A percentile compares a stretch with the other conserved stretches of the same genome.
Evolutionary conservation across 2,888 invertebrate species (phyloP).

Genomic region (Caenorhabditis panamensis): DNA sequence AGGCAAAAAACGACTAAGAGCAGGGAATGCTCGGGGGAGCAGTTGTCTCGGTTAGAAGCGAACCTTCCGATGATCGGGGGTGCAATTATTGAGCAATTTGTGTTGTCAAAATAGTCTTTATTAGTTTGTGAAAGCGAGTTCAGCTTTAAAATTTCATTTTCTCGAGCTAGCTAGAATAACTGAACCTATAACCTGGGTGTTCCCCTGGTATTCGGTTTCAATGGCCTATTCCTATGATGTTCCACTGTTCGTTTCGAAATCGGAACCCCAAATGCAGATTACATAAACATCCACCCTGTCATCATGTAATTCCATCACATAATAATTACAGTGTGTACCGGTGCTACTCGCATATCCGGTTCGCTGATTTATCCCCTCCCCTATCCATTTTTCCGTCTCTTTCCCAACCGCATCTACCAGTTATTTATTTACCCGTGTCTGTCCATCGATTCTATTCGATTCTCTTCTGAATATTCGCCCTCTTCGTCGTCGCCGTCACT

Average conservation of each 20-base stretch:
- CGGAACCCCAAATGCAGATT: not conserved
- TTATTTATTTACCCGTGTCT: slow-evolving; percentile 46
- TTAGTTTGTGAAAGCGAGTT: not conserved
- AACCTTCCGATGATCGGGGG: slow-evolving; percentile 16
- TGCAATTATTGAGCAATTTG: slow-evolving; percentile 6
- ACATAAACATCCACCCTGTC: too few relatives aligned
- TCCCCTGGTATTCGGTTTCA: not conserved
- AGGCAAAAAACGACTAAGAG: slow-evolving; percentile 18
- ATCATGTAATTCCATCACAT: not conserved
- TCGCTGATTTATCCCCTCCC: slow-evolving; percentile 12
- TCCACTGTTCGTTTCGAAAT: not conserved
- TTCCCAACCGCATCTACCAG: slow-evolving; percentile 34
- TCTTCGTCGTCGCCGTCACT: slow-evolving; percentile 11
- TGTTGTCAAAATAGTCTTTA: slow-evolving; percentile 6
- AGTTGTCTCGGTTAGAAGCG: slow-evolving; percentile 16
- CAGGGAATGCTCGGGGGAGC: not conserved
- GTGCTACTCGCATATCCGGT: slow-evolving; percentile 36
- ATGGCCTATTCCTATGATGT: not conserved
- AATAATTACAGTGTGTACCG: slow-evolving; percentile 29
- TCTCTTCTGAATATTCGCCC: slow-evolving; percentile 23
- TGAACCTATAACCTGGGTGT: too few relatives aligned
- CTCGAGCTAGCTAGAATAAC: too few relatives aligned
- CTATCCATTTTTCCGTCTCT: slow-evolving; percentile 16
- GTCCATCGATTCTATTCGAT: slow-evolving; percentile 26
- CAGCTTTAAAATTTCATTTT: too few relatives aligned